phyloP scores from a whole-genome alignment of 2,113 vertebrate species.

The Petromus typicus region DNA sequence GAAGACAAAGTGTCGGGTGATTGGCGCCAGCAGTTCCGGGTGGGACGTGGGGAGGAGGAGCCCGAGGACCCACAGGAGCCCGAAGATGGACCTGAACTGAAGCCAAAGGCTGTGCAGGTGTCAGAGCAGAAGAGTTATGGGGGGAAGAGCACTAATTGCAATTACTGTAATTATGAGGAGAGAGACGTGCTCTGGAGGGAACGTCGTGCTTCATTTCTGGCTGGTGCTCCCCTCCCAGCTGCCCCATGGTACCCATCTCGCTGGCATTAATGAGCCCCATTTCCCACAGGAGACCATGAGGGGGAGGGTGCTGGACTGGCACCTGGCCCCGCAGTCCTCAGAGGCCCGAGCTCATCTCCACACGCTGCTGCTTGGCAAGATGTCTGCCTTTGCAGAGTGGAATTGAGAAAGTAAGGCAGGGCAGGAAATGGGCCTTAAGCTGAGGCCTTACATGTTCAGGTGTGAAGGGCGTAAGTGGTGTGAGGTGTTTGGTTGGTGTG shows the following conservation, averaged over 20 bases:
- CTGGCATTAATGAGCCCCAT: constrained; percentile 76
- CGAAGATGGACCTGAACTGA: constrained; percentile 60
- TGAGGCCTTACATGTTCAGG: not conserved
- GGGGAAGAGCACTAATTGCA: constrained; percentile 80
- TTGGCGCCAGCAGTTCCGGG: constrained; percentile 3
- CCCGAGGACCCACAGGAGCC: constrained; percentile 47
- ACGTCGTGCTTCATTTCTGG: constrained; percentile 64
- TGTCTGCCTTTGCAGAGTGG: constrained; percentile 41
- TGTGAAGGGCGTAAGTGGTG: fast-evolving
- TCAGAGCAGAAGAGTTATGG: constrained; percentile 74
- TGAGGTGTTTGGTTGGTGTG: not conserved
- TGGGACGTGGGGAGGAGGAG: constrained; percentile 47
- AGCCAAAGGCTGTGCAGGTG: constrained; percentile 71
- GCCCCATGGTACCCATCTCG: constrained; percentile 44
- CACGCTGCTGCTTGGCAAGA: not conserved
- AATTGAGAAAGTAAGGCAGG: not conserved
- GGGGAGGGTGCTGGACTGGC: constrained; percentile 46
- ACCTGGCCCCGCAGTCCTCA: constrained; percentile 40
- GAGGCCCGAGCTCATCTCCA: constrained; percentile 47
- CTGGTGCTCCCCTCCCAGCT: constrained; percentile 50
- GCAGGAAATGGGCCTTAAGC: not conserved
- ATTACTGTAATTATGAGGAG: constrained; percentile 78
- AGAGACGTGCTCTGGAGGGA: constrained; percentile 67
- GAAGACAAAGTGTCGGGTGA: constrained; percentile 27
- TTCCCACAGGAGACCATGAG: not conserved